Conservation (phyloP, 2,888 invertebrate genomes). For the Sialis lutaria region DNA sequence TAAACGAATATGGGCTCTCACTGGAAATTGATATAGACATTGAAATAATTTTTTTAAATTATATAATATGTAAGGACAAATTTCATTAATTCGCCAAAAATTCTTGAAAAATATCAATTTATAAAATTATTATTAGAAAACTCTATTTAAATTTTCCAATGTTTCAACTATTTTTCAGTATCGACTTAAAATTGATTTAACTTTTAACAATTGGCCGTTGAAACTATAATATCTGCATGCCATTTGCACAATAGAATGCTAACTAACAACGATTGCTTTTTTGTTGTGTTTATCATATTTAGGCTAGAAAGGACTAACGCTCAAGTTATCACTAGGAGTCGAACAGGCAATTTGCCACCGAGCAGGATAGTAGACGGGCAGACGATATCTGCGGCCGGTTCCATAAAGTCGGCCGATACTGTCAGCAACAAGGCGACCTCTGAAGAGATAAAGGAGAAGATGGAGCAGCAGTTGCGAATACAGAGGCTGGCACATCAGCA, state of each 20-base stretch:
- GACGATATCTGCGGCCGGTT: constrained; percentile 17
- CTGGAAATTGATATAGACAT: too few relatives aligned
- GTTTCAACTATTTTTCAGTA: too few relatives aligned
- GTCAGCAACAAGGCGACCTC: constrained; percentile 41
- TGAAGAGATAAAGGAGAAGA: constrained; percentile 71
- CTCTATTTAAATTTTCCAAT: too few relatives aligned
- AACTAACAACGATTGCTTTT: constrained; percentile 11
- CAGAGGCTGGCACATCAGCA: constrained; percentile 83
- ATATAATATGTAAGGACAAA: too few relatives aligned
- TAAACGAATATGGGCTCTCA: too few relatives aligned
- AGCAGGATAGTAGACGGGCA: constrained; percentile 24
- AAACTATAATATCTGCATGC: constrained; percentile 3
- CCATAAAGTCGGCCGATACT: constrained; percentile 16
- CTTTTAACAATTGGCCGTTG: too few relatives aligned
- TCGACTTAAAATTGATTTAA: too few relatives aligned
- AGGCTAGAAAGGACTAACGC: constrained; percentile 52
- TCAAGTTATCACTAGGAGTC: constrained; percentile 64
- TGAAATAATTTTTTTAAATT: too few relatives aligned
- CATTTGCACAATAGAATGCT: constrained; percentile 14
- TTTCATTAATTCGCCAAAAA: too few relatives aligned
- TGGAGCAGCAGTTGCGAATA: constrained; percentile 77
- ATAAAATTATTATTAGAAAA: too few relatives aligned
- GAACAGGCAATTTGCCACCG: constrained; percentile 50
- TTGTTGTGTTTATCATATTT: constrained; percentile 22
- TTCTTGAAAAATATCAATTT: too few relatives aligned